Percentiles rank a stretch among this genome's conserved stretches.
Evolutionary conservation across 2,888 invertebrate species (phyloP).

Genomic region (Kryphioiulus occultus): DNA sequence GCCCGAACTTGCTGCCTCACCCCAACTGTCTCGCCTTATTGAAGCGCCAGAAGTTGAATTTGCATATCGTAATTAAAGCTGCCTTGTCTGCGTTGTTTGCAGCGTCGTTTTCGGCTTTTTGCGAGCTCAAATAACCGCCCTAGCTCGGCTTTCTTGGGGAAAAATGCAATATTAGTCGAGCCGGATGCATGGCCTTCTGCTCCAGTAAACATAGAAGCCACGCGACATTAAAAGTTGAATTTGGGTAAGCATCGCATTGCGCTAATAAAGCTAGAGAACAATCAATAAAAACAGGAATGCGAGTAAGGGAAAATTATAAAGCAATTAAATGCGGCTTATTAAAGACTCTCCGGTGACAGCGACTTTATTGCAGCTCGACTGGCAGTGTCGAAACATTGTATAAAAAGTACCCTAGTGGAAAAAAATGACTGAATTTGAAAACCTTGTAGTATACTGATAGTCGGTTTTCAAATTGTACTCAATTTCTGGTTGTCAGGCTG

Average conservation of each 20-base stretch:
- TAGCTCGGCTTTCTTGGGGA: not conserved
- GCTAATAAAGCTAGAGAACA: not conserved
- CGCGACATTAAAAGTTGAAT: not conserved
- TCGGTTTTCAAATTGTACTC: too few relatives aligned
- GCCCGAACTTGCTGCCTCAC: not conserved
- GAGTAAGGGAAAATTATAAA: not conserved
- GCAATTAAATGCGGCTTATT: constrained; percentile 17
- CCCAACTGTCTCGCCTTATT: not conserved
- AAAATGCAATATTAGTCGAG: not conserved
- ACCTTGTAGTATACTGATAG: too few relatives aligned
- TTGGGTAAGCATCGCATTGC: not conserved
- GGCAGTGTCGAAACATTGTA: too few relatives aligned
- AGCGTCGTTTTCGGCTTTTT: not conserved
- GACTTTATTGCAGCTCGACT: too few relatives aligned
- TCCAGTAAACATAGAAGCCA: not conserved
- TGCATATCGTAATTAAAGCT: not conserved
- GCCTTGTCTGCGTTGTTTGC: not conserved
- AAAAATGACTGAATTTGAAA: too few relatives aligned
- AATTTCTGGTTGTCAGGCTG: too few relatives aligned
- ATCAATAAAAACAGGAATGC: constrained; percentile 10
- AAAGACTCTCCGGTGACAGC: not conserved
- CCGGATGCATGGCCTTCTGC: not conserved
- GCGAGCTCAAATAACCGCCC: not conserved
- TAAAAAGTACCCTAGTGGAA: too few relatives aligned
- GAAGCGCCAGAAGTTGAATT: constrained; percentile 1